Evolutionary conservation across 2,888 invertebrate species (phyloP).

Genomic region (Rhabditoides inermis): DNA sequence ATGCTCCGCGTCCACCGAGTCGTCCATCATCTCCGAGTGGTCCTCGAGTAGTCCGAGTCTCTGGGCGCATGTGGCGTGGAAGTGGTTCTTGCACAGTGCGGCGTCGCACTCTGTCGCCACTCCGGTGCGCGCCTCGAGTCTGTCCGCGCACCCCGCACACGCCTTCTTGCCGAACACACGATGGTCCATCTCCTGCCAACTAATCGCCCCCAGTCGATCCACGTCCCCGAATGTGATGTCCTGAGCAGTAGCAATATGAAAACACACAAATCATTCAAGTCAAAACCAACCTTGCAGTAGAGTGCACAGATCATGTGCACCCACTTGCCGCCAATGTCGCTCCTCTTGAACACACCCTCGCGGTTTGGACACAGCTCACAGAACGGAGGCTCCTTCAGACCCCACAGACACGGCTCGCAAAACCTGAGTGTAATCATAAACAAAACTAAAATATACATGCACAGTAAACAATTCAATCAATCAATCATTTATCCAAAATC

Average conservation of each 20-base stretch:
- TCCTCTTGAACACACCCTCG: conserved; percentile 80
- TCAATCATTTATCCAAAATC: neutral
- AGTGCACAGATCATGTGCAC: neutral
- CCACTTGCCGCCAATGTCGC: too few species aligned
- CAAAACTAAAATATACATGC: neutral
- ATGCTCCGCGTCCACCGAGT: conserved; percentile 8
- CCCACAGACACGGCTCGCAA: conserved; percentile 66
- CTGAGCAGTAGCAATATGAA: conserved; percentile 26
- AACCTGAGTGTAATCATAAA: neutral
- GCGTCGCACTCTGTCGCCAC: conserved; percentile 70
- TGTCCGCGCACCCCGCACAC: conserved; percentile 81
- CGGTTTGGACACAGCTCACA: conserved; percentile 91
- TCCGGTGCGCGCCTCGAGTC: conserved; percentile 59
- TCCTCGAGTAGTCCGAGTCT: conserved; percentile 42
- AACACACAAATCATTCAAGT: conserved; percentile 1
- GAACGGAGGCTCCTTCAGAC: conserved; percentile 62
- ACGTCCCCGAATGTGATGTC: conserved; percentile 28
- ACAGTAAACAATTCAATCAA: neutral
- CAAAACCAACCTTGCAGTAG: neutral
- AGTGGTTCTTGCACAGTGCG: conserved; percentile 90
- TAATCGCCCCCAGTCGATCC: conserved; percentile 23
- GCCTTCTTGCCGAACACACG: too few species aligned
- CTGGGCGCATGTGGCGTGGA: conserved; percentile 80
- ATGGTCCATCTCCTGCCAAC: too few species aligned
- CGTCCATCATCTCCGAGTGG: conserved; percentile 14